phyloP scores from a whole-genome alignment of 1,140 invertebrate genomes.

The Orchestia grillus region DNA sequence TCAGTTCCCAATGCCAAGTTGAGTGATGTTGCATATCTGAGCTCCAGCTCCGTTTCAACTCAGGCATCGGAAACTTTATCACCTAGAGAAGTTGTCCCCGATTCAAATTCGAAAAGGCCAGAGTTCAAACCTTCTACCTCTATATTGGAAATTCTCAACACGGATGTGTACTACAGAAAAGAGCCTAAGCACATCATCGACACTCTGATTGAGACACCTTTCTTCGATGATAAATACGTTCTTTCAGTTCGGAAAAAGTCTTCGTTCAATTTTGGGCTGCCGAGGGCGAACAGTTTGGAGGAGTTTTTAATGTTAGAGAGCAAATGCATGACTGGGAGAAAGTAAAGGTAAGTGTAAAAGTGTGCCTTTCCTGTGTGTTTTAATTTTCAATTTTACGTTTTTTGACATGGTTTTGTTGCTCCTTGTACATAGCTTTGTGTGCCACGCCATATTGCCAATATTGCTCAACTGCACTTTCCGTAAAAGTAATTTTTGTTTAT shows the following conservation, averaged over 20 bases:
- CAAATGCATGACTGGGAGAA: conserved; percentile 75
- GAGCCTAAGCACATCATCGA: conserved; percentile 21
- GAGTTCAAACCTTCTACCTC: conserved; percentile 26
- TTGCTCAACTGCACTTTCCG: conserved; percentile 48
- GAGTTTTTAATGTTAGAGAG: conserved; percentile 79
- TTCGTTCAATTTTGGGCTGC: conserved; percentile 23
- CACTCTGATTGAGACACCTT: conserved; percentile 19
- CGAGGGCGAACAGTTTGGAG: conserved; percentile 77
- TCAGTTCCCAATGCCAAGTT: conserved; percentile 25
- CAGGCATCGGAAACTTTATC: not conserved
- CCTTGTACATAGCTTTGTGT: conserved; percentile 58
- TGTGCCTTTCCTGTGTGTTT: conserved; percentile 69
- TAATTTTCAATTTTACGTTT: conserved; percentile 31
- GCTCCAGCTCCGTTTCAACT: conserved; percentile 34
- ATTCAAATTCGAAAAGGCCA: not conserved
- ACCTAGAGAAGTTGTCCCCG: not conserved
- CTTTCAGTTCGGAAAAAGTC: conserved; percentile 22
- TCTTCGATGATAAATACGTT: conserved; percentile 36
- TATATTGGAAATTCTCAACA: conserved; percentile 42
- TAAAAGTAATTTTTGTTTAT: conserved; percentile 28
- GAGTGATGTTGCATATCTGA: not conserved
- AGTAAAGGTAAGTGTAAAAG: conserved; percentile 70
- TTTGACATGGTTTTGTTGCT: conserved; percentile 33
- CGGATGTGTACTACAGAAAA: conserved; percentile 40
- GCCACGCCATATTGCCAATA: conserved; percentile 56